phyloP scores from a whole-genome alignment of 1,140 invertebrate species.

The Samia ricini region DNA sequence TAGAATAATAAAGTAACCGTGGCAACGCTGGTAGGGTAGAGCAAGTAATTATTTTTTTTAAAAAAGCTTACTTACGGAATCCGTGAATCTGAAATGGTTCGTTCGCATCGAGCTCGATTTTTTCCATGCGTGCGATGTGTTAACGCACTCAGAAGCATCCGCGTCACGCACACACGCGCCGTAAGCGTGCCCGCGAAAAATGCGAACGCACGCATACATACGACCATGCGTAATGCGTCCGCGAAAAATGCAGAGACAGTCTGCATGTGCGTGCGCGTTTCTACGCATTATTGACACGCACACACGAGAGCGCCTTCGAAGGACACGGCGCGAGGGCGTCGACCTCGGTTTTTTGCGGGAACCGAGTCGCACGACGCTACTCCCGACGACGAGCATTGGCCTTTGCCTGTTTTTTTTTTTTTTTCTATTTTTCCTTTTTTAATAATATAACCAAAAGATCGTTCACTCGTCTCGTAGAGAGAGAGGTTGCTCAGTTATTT shows the following conservation, averaged over 20 bases:
- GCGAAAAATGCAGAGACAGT: slow-evolving; percentile 35
- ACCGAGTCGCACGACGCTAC: slow-evolving; percentile 55
- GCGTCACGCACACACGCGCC: slow-evolving; percentile 47
- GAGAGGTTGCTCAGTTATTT: slow-evolving; percentile 12
- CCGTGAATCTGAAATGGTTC: neutral
- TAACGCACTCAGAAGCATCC: slow-evolving; percentile 59
- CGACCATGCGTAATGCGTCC: slow-evolving; percentile 31
- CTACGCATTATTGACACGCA: slow-evolving; percentile 51
- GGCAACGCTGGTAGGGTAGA: too few species aligned
- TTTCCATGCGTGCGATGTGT: slow-evolving; percentile 32
- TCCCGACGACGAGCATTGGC: slow-evolving; percentile 61
- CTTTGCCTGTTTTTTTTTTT: slow-evolving; percentile 51
- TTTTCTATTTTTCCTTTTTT: slow-evolving; percentile 23
- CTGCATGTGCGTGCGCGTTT: slow-evolving; percentile 29
- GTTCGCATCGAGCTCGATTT: neutral
- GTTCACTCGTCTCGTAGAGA: slow-evolving; percentile 59
- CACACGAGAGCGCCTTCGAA: slow-evolving; percentile 52
- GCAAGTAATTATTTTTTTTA: too few species aligned
- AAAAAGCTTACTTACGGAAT: neutral
- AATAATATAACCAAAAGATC: slow-evolving; percentile 48
- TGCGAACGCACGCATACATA: slow-evolving; percentile 39
- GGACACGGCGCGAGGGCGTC: slow-evolving; percentile 68
- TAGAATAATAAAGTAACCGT: too few species aligned
- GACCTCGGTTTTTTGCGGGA: slow-evolving; percentile 71
- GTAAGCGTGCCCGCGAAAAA: slow-evolving; percentile 14